These are phyloP conservation scores for Gorsachius goisagi DNA, from an alignment of 2,113 vertebrate genomes.

Conservation along the genomic window DNA sequence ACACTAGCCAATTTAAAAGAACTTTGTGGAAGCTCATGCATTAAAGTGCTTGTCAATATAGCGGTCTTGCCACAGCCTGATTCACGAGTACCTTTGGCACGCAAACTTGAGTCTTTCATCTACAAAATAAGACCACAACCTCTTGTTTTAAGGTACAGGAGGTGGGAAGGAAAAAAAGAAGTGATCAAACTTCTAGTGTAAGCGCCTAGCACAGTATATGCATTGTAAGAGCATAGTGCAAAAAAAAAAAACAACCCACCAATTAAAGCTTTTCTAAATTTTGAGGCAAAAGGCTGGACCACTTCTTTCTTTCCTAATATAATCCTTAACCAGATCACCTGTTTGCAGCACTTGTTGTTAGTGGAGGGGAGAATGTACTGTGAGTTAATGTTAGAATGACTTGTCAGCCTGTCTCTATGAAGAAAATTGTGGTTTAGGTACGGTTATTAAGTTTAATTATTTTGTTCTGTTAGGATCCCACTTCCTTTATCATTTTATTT, in stretches of 20 bases:
- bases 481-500: neutral
- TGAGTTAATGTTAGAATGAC: neutral
- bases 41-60: neutral
- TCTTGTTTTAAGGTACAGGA: neutral
- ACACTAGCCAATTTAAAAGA: neutral
- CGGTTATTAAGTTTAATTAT: neutral
- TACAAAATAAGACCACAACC: fast-evolving
- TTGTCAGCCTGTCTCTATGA: neutral
- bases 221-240: neutral
- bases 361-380: neutral
- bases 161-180: neutral
- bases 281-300: neutral
- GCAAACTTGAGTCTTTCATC: neutral
- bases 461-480: neutral
- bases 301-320: neutral
- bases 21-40: neutral
- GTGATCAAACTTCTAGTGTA: neutral
- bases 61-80: neutral
- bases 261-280: neutral
- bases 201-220: neutral
- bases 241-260: neutral
- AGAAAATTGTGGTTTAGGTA: neutral
- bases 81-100: fast-evolving
- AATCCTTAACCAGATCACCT: neutral
- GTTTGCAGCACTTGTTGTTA: neutral